These are phyloP conservation scores for Stomatorhinus ivindoensis DNA, from an alignment of 2,113 vertebrate species.

Conservation along the genomic window DNA sequence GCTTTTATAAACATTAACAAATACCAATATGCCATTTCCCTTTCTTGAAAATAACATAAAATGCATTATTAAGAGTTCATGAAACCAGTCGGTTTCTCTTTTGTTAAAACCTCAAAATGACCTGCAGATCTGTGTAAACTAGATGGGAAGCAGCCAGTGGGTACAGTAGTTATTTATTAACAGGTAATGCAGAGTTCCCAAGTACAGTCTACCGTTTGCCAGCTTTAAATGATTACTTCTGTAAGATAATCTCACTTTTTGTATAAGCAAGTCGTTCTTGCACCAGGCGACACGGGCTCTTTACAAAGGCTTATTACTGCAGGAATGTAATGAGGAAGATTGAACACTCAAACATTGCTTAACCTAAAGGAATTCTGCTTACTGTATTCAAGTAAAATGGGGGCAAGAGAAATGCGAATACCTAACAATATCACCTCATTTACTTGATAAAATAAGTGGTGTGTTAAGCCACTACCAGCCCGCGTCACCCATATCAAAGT, in stretches of 20 bases:
- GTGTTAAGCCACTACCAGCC: not conserved
- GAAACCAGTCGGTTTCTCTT: not conserved
- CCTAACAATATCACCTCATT: not conserved
- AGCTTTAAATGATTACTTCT: not conserved
- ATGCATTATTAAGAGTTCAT: not conserved
- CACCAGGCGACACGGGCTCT: not conserved
- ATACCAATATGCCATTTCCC: not conserved
- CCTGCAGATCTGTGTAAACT: not conserved
- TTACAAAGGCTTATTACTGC: not conserved
- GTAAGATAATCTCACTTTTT: not conserved
- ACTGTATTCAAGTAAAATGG: not conserved
- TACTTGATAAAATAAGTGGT: not conserved
- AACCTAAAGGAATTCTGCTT: not conserved
- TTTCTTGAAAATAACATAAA: not conserved
- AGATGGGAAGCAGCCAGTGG: not conserved
- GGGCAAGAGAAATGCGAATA: not conserved
- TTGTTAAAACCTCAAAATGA: not conserved
- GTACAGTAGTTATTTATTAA: not conserved
- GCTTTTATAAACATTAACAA: not conserved
- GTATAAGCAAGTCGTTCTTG: not conserved
- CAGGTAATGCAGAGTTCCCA: not conserved
- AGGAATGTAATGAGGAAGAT: not conserved
- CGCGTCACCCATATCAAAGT: not conserved
- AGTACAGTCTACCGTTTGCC: not conserved
- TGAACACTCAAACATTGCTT: not conserved